Conservation (phyloP, 2,888 invertebrate species). For the Eurytoma californica region DNA sequence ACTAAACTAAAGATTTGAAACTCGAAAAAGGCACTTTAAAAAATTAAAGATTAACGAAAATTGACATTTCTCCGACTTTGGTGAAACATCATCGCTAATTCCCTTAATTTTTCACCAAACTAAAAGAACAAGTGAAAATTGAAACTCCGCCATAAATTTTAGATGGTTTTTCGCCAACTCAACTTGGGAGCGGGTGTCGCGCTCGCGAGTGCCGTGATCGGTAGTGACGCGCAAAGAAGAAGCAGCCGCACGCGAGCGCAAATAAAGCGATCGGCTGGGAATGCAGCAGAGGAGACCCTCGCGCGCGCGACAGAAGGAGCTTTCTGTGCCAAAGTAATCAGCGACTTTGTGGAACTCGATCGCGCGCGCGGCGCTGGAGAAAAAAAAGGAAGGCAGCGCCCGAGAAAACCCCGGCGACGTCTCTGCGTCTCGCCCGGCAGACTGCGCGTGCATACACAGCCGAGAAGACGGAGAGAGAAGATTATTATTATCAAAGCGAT, state of each 20-base stretch:
- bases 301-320: slow-evolving; percentile 36
- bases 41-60: no score
- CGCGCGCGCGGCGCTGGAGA: background rate
- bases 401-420: background rate
- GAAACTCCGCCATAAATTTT: background rate
- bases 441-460: background rate
- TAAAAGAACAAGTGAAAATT: no score
- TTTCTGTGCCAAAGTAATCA: slow-evolving; percentile 57
- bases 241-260: no score
- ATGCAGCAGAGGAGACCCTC: background rate
- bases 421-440: background rate
- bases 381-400: background rate
- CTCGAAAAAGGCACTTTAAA: no score
- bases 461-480: background rate
- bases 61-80: no score
- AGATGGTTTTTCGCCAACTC: background rate
- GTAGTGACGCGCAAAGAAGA: no score
- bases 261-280: slow-evolving; percentile 9
- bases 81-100: no score
- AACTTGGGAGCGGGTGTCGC: background rate
- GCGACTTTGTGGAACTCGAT: slow-evolving; percentile 39
- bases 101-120: no score
- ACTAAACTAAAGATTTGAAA: no score
- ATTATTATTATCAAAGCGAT: background rate
- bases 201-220: background rate